These are phyloP conservation scores for Noturus placidus DNA, from an alignment of 2,113 vertebrate genomes.

Conservation along the genomic window DNA sequence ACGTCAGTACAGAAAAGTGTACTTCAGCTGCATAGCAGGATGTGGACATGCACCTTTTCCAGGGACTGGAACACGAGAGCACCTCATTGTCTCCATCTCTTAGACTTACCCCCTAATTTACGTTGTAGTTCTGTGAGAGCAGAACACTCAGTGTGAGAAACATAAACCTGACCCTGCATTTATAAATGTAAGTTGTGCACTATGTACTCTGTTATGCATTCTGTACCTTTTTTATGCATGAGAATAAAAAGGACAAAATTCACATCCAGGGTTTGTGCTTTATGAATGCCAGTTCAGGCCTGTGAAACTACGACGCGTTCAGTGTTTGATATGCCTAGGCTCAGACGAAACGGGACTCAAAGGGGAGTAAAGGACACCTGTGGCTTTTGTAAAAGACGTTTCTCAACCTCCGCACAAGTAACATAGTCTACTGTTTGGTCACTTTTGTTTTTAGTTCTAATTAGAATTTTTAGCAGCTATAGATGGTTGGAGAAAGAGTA, in stretches of 20 bases:
- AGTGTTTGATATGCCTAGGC: not conserved
- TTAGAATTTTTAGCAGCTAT: not conserved
- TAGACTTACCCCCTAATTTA: constrained; percentile 23
- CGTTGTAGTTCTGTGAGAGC: constrained; percentile 11
- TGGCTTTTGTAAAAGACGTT: constrained; percentile 34
- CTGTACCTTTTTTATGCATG: not conserved
- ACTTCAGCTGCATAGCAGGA: constrained; percentile 25
- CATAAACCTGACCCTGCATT: constrained; percentile 10
- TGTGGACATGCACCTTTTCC: constrained; percentile 42
- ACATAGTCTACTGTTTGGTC: constrained; percentile 3
- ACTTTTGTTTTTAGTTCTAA: not conserved
- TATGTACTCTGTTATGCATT: not conserved
- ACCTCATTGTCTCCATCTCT: constrained; percentile 24
- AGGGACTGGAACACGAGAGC: constrained; percentile 59
- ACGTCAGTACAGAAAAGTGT: constrained; percentile 8
- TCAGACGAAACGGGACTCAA: constrained; percentile 25
- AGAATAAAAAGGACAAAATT: not conserved
- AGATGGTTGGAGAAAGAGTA: not conserved
- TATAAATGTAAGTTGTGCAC: not conserved
- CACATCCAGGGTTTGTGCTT: constrained; percentile 43
- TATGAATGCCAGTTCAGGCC: not conserved
- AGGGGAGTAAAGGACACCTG: constrained; percentile 17
- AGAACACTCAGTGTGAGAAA: constrained; percentile 36
- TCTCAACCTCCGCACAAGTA: constrained; percentile 9
- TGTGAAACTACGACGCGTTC: constrained; percentile 28